Evolutionary conservation across 2,888 invertebrate species (phyloP), one percentile per base, ranked within the genome.

Genomic region (Ceramica pisi): DNA sequence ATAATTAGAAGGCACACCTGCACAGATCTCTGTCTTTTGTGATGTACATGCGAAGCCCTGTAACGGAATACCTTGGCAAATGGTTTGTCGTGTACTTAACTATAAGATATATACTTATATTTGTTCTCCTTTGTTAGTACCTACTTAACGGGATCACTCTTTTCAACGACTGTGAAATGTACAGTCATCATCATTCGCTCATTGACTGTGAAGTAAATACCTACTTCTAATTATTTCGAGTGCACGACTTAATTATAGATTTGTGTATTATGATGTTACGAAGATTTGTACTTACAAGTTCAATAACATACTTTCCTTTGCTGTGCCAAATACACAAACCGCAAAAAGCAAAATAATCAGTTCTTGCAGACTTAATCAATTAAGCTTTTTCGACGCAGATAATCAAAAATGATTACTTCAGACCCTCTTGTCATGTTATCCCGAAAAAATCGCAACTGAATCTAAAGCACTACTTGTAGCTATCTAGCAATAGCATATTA

Each of bases 121-220:
- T 55, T 78, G 67, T 75, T 50, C 35, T 53, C 31, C 59, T 71
- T 83, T 83, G 78, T 78, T 38, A 57, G 69, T 63, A 56, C 51
- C 59, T 82, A 86, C 53, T 63, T 84, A 86, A 86, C 86, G 86
- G 86, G 67, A 81, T 76, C 50, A 61, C 71, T 69, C 67, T 62
- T 86, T 79, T 68, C 61, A 75, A 78, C 41, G 41, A 65, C 61
- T 61, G 6, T 23, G 23, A 19, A 46, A 46, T n/a, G 46, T 38
- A 67, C 46, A 66, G 23, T 57, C 55, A 73, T 74, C 66, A 60
- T 69, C 55, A 81, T 78, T 66, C 63, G 57, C 60, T 77, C 69
- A 57, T 68, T 68, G 64, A 71, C 44, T 60, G 63, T 73, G 16
- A 67, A 53, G 48, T 55, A 67, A 56, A 44, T 57, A 63, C 35